phyloP scores from a whole-genome alignment of 2,888 invertebrate genomes.

The Epinotia bilunana region DNA sequence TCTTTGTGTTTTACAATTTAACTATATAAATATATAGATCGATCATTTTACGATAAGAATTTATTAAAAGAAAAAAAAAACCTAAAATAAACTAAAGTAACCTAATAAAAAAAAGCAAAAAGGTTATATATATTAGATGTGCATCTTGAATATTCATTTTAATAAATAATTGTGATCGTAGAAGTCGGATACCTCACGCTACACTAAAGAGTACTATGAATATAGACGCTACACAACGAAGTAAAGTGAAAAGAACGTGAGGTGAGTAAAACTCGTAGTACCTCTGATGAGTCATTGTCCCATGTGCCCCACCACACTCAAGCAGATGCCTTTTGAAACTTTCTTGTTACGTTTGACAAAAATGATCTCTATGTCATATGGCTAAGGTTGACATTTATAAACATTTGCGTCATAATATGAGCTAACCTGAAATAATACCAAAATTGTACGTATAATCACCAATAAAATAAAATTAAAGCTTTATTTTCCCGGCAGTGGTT shows the following conservation, averaged over 20 bases:
- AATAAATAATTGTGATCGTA: background rate
- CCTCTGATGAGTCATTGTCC: conserved; percentile 29
- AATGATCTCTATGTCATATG: background rate
- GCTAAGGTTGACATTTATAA: background rate
- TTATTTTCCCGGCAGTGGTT: background rate
- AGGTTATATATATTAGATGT: no score
- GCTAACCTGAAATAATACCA: background rate
- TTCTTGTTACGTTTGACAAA: background rate
- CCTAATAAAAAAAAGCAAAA: no score
- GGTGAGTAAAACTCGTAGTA: conserved; percentile 36
- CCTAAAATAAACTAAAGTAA: no score
- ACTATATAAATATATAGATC: no score
- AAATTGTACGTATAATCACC: background rate
- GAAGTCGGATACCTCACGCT: background rate
- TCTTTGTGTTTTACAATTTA: no score
- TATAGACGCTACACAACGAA: no score
- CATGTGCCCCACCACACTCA: background rate
- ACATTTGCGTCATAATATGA: background rate
- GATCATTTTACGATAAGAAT: no score
- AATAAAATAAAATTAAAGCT: background rate
- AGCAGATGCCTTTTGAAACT: conserved; percentile 20
- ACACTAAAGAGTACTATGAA: no score
- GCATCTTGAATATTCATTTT: no score
- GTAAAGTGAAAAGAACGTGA: conserved; percentile 30
- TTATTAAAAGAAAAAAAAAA: no score